Conservation (phyloP, 2,113 vertebrate species). For the Trematomus loennbergii region DNA sequence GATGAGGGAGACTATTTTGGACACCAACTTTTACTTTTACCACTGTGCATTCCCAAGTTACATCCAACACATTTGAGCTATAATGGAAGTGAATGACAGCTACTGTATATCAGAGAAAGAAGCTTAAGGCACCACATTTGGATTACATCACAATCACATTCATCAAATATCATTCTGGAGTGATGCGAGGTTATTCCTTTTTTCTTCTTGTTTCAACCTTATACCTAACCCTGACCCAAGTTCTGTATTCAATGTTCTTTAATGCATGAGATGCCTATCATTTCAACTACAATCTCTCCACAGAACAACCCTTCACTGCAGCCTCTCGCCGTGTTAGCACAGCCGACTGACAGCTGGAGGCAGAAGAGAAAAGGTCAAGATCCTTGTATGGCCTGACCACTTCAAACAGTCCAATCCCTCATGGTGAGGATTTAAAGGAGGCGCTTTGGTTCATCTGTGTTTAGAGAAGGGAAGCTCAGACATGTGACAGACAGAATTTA, state of each 20-base stretch:
- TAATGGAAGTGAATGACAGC: no score
- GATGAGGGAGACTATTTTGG: no score
- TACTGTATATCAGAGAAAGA: no score
- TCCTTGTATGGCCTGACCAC: conserved; percentile 52
- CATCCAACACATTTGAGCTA: no score
- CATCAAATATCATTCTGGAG: no score
- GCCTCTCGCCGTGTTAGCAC: background rate
- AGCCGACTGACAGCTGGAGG: conserved; percentile 36
- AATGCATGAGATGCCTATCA: background rate
- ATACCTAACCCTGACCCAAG: no score
- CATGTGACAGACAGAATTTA: conserved; percentile 30
- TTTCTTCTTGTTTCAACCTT: no score
- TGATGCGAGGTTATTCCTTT: no score
- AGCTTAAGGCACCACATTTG: no score
- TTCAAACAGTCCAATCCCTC: conserved; percentile 64
- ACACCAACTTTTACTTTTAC: no score
- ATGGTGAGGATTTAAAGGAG: conserved; percentile 57
- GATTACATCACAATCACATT: no score
- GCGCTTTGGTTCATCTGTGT: conserved; percentile 45
- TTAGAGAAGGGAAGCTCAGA: conserved; percentile 41
- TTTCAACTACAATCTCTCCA: background rate
- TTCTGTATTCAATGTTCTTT: background rate
- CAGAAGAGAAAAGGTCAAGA: conserved; percentile 61
- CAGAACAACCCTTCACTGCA: background rate
- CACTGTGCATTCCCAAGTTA: no score